phyloP scores from a whole-genome alignment of 2,797 vertebrate genomes.

The Rhynchotus rufescens region DNA sequence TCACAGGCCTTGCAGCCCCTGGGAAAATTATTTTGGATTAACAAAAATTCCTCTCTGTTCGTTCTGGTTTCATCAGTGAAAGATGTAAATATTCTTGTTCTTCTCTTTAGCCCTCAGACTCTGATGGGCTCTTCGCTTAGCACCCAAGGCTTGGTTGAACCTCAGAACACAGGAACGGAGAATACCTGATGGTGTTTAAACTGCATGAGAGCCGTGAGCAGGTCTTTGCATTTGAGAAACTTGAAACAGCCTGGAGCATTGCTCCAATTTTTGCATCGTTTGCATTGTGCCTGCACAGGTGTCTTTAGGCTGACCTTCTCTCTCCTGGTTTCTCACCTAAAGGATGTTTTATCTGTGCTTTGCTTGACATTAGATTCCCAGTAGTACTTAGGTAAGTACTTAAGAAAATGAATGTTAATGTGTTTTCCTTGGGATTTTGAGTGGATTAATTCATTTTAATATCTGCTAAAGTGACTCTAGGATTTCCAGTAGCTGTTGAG shows the following conservation, averaged over 20 bases:
- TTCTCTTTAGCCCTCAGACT: neutral
- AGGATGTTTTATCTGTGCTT: neutral
- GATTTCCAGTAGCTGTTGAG: neutral
- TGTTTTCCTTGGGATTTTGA: slow-evolving; percentile 14
- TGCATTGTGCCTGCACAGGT: slow-evolving; percentile 16
- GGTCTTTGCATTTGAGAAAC: neutral
- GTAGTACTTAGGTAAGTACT: neutral
- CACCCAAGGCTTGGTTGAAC: neutral
- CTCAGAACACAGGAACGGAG: neutral
- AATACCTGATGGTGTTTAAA: neutral
- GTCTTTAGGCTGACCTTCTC: neutral
- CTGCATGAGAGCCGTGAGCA: neutral
- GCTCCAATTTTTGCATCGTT: neutral
- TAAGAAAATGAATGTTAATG: slow-evolving; percentile 3
- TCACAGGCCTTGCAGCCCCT: neutral
- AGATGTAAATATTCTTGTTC: neutral
- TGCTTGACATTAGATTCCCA: slow-evolving; percentile 23
- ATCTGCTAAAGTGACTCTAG: neutral
- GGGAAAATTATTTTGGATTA: neutral
- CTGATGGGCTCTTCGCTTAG: neutral
- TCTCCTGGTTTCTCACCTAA: neutral
- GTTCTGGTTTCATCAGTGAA: neutral
- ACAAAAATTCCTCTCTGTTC: neutral
- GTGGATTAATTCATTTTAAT: neutral
- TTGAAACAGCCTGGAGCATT: neutral